phyloP scores from a whole-genome alignment of 2,888 invertebrate species.

The Rugalucina vietnamica region DNA sequence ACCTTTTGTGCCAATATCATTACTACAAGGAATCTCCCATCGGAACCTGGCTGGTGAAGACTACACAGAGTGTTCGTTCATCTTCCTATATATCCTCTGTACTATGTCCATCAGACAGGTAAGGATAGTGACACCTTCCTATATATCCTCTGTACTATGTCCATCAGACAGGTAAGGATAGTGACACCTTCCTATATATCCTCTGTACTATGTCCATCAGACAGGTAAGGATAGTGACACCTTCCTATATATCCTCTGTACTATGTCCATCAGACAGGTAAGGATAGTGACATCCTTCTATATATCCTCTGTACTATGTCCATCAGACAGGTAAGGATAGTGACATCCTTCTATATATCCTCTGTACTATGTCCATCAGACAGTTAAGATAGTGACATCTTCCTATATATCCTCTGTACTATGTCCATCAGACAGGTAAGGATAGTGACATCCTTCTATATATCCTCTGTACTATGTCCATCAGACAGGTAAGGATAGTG shows the following conservation, averaged over 20 bases:
- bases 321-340: slow-evolving; percentile 92
- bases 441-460: slow-evolving; percentile 95
- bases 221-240: slow-evolving; percentile 93
- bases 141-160: slow-evolving; percentile 99
- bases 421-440: slow-evolving; percentile 96
- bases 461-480: slow-evolving; percentile 99
- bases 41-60: slow-evolving; percentile 98
- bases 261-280: slow-evolving; percentile 98
- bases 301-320: slow-evolving; percentile 99
- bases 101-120: slow-evolving; percentile 99
- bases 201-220: slow-evolving; percentile 99
- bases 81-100: slow-evolving; percentile 98
- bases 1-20: slow-evolving; percentile 97
- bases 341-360: slow-evolving; percentile 96
- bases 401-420: slow-evolving; percentile 98
- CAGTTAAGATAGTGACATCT: slow-evolving; percentile 93
- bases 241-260: slow-evolving; percentile 98
- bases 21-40: slow-evolving; percentile 97
- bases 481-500: slow-evolving; percentile 89
- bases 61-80: slow-evolving; percentile 99
- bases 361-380: slow-evolving; percentile 99
- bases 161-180: slow-evolving; percentile 94
- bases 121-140: slow-evolving; percentile 93
- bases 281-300: slow-evolving; percentile 96
- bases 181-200: slow-evolving; percentile 99